These are phyloP conservation scores for Epinephelus awoara DNA, from an alignment of 2,797 vertebrate species.

Conservation along the genomic window DNA sequence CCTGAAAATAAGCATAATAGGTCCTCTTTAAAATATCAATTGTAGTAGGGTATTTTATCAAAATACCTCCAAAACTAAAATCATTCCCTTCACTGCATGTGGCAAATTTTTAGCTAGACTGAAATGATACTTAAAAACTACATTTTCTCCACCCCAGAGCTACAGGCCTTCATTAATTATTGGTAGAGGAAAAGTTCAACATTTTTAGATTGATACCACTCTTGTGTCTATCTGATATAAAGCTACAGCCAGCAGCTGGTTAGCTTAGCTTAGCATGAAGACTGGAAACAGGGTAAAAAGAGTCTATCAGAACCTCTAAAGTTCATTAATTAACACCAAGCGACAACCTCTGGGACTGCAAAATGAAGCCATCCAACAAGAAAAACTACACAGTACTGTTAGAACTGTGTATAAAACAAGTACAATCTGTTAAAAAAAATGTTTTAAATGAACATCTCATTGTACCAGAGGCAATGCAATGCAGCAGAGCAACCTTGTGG, in stretches of 20 bases:
- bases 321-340: no score
- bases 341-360: no score
- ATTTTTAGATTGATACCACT: conserved; percentile 17
- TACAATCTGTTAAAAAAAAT: no score
- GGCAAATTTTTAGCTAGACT: conserved; percentile 6
- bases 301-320: no score
- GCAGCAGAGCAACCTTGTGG: no score
- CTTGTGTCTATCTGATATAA: background rate
- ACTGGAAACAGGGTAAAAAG: background rate
- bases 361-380: no score
- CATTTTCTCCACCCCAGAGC: conserved; percentile 23
- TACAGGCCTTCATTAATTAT: conserved; percentile 25
- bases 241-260: background rate
- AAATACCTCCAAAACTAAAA: conserved; percentile 10
- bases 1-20: no score
- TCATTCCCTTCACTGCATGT: conserved; percentile 6
- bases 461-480: no score
- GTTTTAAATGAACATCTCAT: no score
- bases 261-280: conserved; percentile 9
- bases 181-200: background rate
- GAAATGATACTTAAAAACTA: background rate
- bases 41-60: conserved; percentile 4
- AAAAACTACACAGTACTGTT: no score
- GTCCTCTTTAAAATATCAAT: background rate
- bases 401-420: no score